These are phyloP conservation scores for Polydrusus cervinus DNA, from an alignment of 2,888 invertebrate species.

Conservation along the genomic window DNA sequence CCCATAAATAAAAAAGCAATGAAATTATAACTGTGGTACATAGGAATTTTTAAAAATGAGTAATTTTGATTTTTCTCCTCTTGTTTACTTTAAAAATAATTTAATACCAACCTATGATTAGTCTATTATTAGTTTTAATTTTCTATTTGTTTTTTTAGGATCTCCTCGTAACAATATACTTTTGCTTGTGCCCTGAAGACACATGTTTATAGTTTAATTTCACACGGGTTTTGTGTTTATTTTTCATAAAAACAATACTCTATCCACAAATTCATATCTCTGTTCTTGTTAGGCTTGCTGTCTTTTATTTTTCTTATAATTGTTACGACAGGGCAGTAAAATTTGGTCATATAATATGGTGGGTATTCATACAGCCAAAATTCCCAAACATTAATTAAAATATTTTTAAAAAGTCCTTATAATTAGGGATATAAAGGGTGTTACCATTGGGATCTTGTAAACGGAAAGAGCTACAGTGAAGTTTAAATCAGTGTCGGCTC, in stretches of 20 bases:
- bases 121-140: slow-evolving; percentile 25
- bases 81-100: background rate
- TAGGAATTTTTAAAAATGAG: background rate
- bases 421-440: too few relatives aligned
- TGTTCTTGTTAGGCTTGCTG: background rate
- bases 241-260: slow-evolving; percentile 39
- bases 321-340: background rate
- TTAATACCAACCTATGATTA: slow-evolving; percentile 8
- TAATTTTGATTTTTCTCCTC: background rate
- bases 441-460: too few relatives aligned
- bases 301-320: background rate
- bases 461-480: too few relatives aligned
- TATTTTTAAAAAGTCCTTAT: too few relatives aligned
- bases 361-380: too few relatives aligned
- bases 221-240: slow-evolving; percentile 53
- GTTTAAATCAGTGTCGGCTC: too few relatives aligned
- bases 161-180: slow-evolving; percentile 60
- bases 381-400: too few relatives aligned
- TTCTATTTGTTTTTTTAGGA: slow-evolving; percentile 61
- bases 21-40: too few relatives aligned
- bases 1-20: too few relatives aligned
- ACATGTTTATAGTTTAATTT: slow-evolving; percentile 51
- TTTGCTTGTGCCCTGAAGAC: slow-evolving; percentile 53
- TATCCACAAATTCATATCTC: background rate
- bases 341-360: background rate